Evolutionary conservation across 1,140 invertebrate species (phyloP).

Genomic region (Macrotrachela quadricornifera): DNA sequence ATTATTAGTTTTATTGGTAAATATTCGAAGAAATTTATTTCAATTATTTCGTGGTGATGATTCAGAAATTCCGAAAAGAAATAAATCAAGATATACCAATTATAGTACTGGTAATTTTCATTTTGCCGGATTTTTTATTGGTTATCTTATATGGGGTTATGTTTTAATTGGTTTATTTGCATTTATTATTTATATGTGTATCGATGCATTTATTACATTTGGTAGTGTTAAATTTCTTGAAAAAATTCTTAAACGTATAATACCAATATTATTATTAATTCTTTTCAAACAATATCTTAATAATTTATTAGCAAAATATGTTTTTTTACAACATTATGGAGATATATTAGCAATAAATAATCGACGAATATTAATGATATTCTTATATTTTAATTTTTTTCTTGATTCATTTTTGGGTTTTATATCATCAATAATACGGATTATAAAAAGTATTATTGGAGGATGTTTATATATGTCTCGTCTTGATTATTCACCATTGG

Average conservation of each 20-base stretch:
- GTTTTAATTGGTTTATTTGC: too few species aligned
- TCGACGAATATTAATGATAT: not conserved
- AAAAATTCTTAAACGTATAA: too few species aligned
- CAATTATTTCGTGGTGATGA: too few species aligned
- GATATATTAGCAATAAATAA: not conserved
- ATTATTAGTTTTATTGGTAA: too few species aligned
- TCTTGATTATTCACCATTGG: constrained; percentile 3
- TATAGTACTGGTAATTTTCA: too few species aligned
- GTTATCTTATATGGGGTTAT: constrained; percentile 8
- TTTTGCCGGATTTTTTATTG: constrained; percentile 1
- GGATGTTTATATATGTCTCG: not conserved
- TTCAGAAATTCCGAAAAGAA: too few species aligned
- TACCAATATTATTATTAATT: too few species aligned
- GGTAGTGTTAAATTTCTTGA: too few species aligned
- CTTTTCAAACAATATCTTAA: not conserved
- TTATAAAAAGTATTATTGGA: not conserved
- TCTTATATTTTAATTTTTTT: constrained; percentile 9
- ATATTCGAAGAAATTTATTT: too few species aligned
- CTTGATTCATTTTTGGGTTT: constrained; percentile 7
- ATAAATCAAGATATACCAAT: too few species aligned
- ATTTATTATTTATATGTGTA: too few species aligned
- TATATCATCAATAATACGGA: not conserved
- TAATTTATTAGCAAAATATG: not conserved
- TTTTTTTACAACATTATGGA: not conserved
- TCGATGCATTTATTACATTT: too few species aligned